A percentile compares a stretch with the other conserved stretches of the same genome.
phyloP scores from a whole-genome alignment of 2,888 invertebrate genomes.

The Epirrhoe tristata region DNA sequence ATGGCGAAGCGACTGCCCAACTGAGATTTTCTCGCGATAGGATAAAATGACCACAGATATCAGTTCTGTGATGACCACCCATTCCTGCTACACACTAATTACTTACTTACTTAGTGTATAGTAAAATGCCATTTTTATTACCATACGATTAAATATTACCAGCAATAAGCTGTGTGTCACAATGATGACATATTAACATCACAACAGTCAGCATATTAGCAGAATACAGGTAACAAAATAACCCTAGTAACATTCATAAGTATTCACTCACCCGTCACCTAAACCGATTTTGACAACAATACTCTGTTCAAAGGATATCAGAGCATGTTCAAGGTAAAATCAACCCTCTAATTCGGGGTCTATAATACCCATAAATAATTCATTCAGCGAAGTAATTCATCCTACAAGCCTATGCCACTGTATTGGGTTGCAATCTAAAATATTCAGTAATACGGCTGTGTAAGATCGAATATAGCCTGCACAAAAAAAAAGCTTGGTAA shows the following conservation, averaged over 20 bases:
- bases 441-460: neutral
- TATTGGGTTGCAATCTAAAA: neutral
- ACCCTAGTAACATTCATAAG: too few relatives aligned
- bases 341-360: constrained; percentile 68
- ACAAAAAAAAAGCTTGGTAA: neutral
- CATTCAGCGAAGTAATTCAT: constrained; percentile 65
- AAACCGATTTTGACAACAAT: constrained; percentile 20
- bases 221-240: neutral
- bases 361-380: constrained; percentile 75
- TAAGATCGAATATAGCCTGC: neutral
- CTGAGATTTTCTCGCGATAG: too few relatives aligned
- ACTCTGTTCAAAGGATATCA: constrained; percentile 45
- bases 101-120: too few relatives aligned
- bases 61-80: too few relatives aligned
- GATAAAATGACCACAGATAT: too few relatives aligned
- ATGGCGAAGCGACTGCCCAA: too few relatives aligned
- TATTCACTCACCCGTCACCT: constrained; percentile 9
- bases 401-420: constrained; percentile 5
- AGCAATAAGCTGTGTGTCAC: too few relatives aligned
- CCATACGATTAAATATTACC: too few relatives aligned
- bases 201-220: neutral
- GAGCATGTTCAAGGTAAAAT: constrained; percentile 40
- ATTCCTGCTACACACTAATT: too few relatives aligned
- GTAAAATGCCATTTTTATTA: too few relatives aligned
- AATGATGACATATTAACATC: too few relatives aligned